phyloP scores from a whole-genome alignment of 2,113 vertebrate species.

The Protobothrops mucrosquamatus region DNA sequence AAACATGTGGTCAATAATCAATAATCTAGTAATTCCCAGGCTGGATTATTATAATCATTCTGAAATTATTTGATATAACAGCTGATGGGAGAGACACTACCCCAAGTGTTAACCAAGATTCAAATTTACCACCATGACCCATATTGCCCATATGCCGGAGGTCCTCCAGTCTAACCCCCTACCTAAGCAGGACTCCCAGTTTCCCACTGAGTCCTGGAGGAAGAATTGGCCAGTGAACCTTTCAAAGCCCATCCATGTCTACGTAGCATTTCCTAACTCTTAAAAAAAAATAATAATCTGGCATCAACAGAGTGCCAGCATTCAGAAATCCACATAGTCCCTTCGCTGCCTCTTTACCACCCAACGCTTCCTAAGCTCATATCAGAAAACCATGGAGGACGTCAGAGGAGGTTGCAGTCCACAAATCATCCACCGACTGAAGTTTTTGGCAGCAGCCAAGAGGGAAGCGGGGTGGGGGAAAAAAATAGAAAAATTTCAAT shows the following conservation, averaged over 20 bases:
- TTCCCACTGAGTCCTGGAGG: no score
- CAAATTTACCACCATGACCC: neutral
- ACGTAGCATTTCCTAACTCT: constrained; percentile 1
- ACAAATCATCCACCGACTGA: constrained; percentile 90
- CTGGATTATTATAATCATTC: neutral
- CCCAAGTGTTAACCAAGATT: neutral
- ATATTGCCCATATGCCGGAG: neutral
- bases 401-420: constrained; percentile 73
- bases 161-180: no score
- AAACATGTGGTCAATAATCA: neutral
- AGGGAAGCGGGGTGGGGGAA: constrained; percentile 64
- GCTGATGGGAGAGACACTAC: neutral
- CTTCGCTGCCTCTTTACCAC: constrained; percentile 27
- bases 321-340: constrained; percentile 41
- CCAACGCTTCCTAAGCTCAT: constrained; percentile 46
- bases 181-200: no score
- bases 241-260: neutral
- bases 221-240: no score
- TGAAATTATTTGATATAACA: neutral
- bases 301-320: constrained; percentile 1
- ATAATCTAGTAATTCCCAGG: neutral
- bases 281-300: constrained; percentile 9
- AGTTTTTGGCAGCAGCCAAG: constrained; percentile 84
- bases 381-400: constrained; percentile 66
- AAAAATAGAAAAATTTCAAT: constrained; percentile 97